Base-by-base conservation (phyloP, 2,113 vertebrate species). In the Ascaphus truei region DNA sequence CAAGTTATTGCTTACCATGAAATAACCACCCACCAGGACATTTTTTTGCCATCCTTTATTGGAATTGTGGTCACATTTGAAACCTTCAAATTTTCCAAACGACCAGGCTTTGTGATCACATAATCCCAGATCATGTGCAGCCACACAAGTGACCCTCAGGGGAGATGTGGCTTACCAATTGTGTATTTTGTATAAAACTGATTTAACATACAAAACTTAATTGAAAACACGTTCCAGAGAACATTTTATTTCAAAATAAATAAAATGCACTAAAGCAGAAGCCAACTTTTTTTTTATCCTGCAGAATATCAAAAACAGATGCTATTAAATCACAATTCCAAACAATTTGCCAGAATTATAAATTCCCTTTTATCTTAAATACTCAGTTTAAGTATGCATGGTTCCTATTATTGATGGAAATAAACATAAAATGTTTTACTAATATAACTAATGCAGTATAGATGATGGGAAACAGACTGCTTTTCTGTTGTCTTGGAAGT, bases 301-400 rank as follows among this genome's bases (percentile, higher is more conserved):
- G 2, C 72, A 76, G 81, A 88, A 88, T 90, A 90, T 90, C 79
- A 2, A 77, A 88, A 90, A 85, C 89, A 92, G 89, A 91, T 91
- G 89, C 79, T 45, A 76, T 79, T 87, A 84, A 89, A 80, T 85
- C 79, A 16, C 87, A 83, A 88, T 90, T 91, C 87, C 73, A 68
- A 84, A 69, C 77, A 82, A 89, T 85, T 87, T 86, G 89, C 89
- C 90, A 91, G 82, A 82, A 86, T 89, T 86, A 90, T 85, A 85
- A 80, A 87, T 86, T 88, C 83, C 68, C 79, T 88, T 88, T 86
- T 83, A 86, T 88, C 82, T 81, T 82, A 75, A 84, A 86, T 84
- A 83, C 75, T 80, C 86, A 76, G 80, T 81, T 78, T 82, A 84
- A 83, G 81, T 85, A 81, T 82, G 85, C 71, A 52, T 77, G 85